Evolutionary conservation across 1,140 invertebrate genomes (phyloP), one percentile per base, ranked within the genome.

Genomic region (Pseudomyrmex dendroicus): DNA sequence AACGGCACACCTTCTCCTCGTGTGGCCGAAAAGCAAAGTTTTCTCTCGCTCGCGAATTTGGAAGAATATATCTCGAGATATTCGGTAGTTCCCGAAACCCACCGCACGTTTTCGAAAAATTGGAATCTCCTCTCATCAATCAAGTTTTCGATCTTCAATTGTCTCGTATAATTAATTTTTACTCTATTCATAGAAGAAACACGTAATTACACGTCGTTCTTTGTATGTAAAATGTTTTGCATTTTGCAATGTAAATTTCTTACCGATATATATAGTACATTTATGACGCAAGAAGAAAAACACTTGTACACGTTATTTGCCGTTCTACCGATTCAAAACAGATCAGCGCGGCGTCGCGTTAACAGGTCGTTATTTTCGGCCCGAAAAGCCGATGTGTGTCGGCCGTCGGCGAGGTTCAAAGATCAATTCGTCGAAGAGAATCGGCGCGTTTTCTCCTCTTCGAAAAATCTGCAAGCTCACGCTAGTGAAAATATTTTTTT

Each of bases 381-480:
- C 64, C 20, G 9, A 10, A 62, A 35, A 77, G 66, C 59, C 80
- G 82, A 84, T 35, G 83, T 15, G 15, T 35, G 35, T 35, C 3
- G 35, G 76, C 9, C 20, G 84, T 73, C 87, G 87, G 84, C 66
- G 57, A 20, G 44, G 9, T 62, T 89, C 73, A 89, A 89, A 89
- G 85, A 67, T 61, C 50, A 9, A n/a, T 63, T 59, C 73, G 80
- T 63, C 85, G 72, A 68, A 88, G 59, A 68, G 77, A 80, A 88
- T 84, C 35, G 83, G 63, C 57, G 50, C 35, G 76, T 85, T 62
- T 57, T 12, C 25, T 66, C 61, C n/a, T 66, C 35, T n/a, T 52
- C 52, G 35, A 17, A 46, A 84, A 89, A 91, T 91, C 89, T 90
- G 90, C 90, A 88, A 89, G 78, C 86, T 91, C 90, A 91, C 59